phyloP scores from a whole-genome alignment of 2,797 vertebrate genomes.

The Sebastes goodei region DNA sequence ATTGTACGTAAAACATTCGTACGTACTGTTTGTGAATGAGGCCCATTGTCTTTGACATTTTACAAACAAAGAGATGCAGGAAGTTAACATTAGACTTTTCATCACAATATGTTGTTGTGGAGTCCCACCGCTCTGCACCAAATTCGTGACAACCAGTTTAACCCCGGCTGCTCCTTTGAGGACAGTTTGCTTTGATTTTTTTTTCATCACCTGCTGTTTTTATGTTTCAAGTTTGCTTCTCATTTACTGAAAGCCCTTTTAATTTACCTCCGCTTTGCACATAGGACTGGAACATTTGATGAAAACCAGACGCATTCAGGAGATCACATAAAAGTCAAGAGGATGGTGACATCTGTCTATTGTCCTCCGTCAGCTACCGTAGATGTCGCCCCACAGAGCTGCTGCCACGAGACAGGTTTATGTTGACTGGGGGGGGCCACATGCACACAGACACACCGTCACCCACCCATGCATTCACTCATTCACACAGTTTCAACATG shows the following conservation, averaged over 20 bases:
- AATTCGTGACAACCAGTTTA: background rate
- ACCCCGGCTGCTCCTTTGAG: background rate
- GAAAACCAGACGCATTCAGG: conserved; percentile 29
- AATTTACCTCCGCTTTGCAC: conserved; percentile 30
- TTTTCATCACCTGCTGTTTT: conserved; percentile 43
- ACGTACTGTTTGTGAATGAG: background rate
- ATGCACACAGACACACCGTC: conserved; percentile 18
- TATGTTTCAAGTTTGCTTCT: conserved; percentile 45
- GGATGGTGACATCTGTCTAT: conserved; percentile 69
- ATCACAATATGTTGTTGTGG: background rate
- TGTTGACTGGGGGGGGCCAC: conserved; percentile 15
- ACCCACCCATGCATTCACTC: conserved; percentile 35
- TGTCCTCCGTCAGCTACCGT: conserved; percentile 63
- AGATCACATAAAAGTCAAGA: conserved; percentile 58
- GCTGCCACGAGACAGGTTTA: conserved; percentile 56
- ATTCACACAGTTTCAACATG: conserved; percentile 39
- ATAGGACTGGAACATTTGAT: conserved; percentile 35
- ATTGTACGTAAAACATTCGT: background rate
- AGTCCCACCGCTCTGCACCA: background rate
- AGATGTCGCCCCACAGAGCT: conserved; percentile 31
- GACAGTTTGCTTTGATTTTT: conserved; percentile 28
- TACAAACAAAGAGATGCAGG: background rate
- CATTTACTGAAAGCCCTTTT: conserved; percentile 43
- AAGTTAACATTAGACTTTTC: background rate
- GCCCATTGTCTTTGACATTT: background rate